phyloP scores from a whole-genome alignment of 2,797 vertebrate genomes.

The Antrozous pallidus region DNA sequence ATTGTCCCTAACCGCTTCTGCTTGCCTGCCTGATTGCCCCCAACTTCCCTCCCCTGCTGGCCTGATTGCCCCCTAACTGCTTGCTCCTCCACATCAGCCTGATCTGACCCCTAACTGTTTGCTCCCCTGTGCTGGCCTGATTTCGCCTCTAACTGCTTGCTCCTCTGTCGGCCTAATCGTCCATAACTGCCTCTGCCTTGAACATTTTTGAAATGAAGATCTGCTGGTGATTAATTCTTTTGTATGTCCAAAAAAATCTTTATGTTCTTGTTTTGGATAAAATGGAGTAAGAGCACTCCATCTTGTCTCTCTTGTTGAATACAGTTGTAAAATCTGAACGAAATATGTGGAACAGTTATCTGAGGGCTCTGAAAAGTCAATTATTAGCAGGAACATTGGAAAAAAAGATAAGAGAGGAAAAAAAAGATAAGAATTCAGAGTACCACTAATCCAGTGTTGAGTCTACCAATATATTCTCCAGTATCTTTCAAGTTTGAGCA shows the following conservation, averaged over 20 bases:
- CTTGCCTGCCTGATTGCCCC: no score
- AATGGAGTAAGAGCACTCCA: background rate
- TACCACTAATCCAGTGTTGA: background rate
- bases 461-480: background rate
- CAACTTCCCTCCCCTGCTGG: no score
- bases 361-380: background rate
- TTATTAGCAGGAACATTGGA: background rate
- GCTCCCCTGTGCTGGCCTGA: no score
- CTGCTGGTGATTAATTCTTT: constrained; percentile 7
- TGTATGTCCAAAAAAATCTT: background rate
- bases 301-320: background rate
- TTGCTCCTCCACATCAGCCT: no score
- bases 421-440: background rate
- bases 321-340: background rate
- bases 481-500: background rate
- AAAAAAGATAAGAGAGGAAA: background rate
- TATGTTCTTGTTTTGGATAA: background rate
- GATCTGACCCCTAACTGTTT: no score
- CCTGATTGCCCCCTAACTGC: no score
- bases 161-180: no score
- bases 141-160: no score
- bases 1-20: no score
- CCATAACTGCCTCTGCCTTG: no score
- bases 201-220: background rate
- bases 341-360: background rate